These are phyloP conservation scores for Eledone cirrhosa DNA, from an alignment of 2,888 invertebrate species.

Conservation along the genomic window DNA sequence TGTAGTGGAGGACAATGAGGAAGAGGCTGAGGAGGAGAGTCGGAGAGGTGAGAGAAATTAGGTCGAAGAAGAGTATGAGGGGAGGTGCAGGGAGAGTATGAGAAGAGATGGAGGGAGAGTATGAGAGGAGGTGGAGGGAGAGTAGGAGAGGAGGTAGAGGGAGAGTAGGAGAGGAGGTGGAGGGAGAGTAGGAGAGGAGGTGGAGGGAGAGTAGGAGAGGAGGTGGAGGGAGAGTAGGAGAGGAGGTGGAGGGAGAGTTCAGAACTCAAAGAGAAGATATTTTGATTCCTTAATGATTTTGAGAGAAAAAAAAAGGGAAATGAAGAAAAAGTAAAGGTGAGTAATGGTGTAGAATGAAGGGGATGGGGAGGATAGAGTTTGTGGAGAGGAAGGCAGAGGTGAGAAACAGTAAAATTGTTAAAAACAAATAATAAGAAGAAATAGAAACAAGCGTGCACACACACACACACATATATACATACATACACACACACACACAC, in stretches of 20 bases:
- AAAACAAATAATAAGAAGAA: too few relatives aligned
- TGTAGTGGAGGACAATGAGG: neutral
- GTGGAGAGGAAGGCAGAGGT: too few relatives aligned
- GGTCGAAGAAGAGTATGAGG: neutral
- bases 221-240: neutral
- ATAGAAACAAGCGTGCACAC: too few relatives aligned
- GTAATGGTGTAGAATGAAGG: too few relatives aligned
- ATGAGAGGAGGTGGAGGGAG: neutral
- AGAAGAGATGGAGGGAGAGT: slow-evolving; percentile 15
- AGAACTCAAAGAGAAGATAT: too few relatives aligned
- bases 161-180: neutral
- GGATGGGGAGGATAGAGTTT: too few relatives aligned
- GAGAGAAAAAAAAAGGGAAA: too few relatives aligned
- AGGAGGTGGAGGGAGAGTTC: neutral
- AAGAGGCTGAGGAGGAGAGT: neutral
- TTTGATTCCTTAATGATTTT: too few relatives aligned
- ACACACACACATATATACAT: too few relatives aligned
- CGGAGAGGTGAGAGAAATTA: neutral
- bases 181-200: neutral
- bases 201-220: slow-evolving; percentile 14
- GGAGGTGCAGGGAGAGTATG: neutral
- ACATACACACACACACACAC: too few relatives aligned
- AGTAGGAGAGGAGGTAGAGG: neutral
- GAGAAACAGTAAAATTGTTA: too few relatives aligned
- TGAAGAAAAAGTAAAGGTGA: too few relatives aligned